Evolutionary conservation across 2,888 invertebrate genomes (phyloP).

Genomic region (Mayetiola destructor): DNA sequence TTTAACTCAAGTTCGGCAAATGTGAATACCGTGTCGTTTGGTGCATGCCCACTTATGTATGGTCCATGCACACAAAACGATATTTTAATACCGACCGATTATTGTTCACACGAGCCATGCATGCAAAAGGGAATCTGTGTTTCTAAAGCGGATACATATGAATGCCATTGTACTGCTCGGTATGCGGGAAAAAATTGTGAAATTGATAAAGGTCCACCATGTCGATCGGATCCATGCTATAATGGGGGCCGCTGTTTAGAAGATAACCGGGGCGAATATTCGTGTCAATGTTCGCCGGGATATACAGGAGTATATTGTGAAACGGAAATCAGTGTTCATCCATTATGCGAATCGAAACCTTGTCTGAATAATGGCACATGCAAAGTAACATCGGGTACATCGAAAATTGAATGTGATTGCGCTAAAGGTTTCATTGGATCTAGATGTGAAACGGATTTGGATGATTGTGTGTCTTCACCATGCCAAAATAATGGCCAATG

Average conservation of each 20-base stretch:
- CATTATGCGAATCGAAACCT: constrained; percentile 57
- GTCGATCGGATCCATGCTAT: constrained; percentile 51
- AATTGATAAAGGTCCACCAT: constrained; percentile 62
- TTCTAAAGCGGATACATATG: constrained; percentile 44
- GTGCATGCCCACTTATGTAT: constrained; percentile 57
- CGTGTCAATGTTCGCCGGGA: constrained; percentile 52
- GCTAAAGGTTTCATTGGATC: constrained; percentile 32
- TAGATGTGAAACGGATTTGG: constrained; percentile 40
- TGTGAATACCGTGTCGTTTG: constrained; percentile 56
- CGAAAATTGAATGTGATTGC: constrained; percentile 44
- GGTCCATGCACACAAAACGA: constrained; percentile 48
- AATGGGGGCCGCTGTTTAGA: constrained; percentile 61
- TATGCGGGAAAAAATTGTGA: constrained; percentile 82
- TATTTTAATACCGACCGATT: constrained; percentile 46
- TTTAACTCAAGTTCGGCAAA: constrained; percentile 39
- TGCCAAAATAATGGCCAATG: constrained; percentile 62
- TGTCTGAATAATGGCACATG: constrained; percentile 71
- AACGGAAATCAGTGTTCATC: constrained; percentile 51
- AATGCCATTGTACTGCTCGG: constrained; percentile 66
- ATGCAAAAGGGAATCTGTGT: constrained; percentile 70
- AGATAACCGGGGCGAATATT: constrained; percentile 51
- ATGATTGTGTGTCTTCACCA: constrained; percentile 56
- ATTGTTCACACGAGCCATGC: constrained; percentile 66
- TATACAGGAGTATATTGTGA: constrained; percentile 60
- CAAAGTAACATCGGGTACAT: constrained; percentile 43